Conservation (phyloP, 2,113 vertebrate genomes). For the Alethe diademata region DNA sequence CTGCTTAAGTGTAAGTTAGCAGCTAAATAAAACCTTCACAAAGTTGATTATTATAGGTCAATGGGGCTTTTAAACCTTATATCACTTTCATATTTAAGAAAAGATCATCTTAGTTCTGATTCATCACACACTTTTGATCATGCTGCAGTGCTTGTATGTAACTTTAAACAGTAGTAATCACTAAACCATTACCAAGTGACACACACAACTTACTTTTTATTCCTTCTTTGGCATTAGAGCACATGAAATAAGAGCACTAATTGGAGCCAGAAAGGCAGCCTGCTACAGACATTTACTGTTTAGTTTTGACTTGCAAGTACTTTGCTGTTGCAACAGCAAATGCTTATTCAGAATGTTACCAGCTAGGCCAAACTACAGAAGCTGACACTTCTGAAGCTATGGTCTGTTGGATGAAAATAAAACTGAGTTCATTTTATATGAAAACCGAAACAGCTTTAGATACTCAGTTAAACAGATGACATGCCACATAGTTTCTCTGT, state of each 20-base stretch:
- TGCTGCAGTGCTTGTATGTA: neutral
- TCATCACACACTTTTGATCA: neutral
- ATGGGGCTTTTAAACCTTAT: neutral
- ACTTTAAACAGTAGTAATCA: neutral
- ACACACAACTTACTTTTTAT: neutral
- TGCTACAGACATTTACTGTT: neutral
- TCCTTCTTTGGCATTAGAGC: neutral
- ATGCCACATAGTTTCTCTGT: neutral
- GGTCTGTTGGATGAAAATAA: neutral
- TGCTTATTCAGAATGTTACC: neutral
- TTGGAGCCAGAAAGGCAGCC: neutral
- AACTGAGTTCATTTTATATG: neutral
- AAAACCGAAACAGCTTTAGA: neutral
- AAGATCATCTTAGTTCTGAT: neutral
- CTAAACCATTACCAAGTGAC: neutral
- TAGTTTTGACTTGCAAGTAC: conserved; percentile 3
- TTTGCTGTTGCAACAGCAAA: neutral
- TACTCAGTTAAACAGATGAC: neutral
- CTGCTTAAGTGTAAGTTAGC: neutral
- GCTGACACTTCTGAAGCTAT: neutral
- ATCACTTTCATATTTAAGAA: neutral
- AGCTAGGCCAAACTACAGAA: neutral
- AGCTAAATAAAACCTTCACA: neutral
- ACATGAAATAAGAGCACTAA: neutral
- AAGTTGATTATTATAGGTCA: neutral